These are phyloP conservation scores for Cisticola juncidis DNA, from an alignment of 2,113 vertebrate genomes.

Conservation along the genomic window DNA sequence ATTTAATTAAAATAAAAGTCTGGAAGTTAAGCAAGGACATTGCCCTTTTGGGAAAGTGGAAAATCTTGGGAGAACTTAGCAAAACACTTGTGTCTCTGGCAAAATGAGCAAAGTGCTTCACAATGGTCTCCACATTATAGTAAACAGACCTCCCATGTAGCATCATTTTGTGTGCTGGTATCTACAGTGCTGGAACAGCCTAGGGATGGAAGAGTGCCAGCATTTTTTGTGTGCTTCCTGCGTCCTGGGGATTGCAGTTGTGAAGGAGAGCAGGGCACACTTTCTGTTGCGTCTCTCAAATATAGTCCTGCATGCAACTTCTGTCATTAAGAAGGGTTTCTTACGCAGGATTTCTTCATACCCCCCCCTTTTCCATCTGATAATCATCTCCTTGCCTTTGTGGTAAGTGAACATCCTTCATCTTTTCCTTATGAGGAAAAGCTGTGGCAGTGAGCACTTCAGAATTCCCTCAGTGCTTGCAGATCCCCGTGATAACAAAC, in stretches of 20 bases:
- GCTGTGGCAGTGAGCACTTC: conserved; percentile 22
- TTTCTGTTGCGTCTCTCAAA: conserved; percentile 29
- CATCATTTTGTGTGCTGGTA: conserved; percentile 1
- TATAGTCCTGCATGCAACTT: conserved; percentile 38
- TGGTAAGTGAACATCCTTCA: conserved; percentile 66
- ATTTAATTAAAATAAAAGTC: background rate
- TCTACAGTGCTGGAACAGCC: conserved; percentile 16
- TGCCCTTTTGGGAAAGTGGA: background rate
- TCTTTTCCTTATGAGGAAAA: conserved; percentile 70
- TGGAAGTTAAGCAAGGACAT: background rate
- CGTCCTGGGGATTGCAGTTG: background rate
- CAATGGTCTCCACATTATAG: background rate
- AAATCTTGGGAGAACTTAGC: background rate
- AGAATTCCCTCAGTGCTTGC: conserved; percentile 58
- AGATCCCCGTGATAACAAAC: conserved; percentile 62
- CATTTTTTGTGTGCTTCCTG: background rate
- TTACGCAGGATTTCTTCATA: conserved; percentile 63
- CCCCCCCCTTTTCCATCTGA: conserved; percentile 66
- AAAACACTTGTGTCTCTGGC: background rate
- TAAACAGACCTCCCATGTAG: conserved; percentile 25
- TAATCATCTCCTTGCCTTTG: conserved; percentile 72
- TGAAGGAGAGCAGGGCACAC: background rate
- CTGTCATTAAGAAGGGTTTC: conserved; percentile 56
- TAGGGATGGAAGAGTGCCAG: background rate
- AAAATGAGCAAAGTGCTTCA: background rate